Base-by-base conservation (phyloP, 2,888 invertebrate genomes). In the Clunio marinus region DNA sequence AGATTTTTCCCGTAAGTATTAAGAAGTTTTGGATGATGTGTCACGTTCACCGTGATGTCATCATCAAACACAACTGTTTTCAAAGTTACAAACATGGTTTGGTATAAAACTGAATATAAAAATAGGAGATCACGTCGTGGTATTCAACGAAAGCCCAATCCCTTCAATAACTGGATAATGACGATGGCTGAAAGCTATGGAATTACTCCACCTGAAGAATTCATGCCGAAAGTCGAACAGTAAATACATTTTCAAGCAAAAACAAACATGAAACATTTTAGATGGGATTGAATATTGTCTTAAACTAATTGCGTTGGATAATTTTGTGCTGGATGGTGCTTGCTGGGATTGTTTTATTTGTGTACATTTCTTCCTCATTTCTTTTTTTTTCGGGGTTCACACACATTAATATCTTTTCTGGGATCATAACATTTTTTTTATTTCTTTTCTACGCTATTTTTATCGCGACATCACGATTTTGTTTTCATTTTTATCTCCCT, bases 51-150 rank as follows among this genome's bases (percentile, higher is more conserved):
- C n/a, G n/a, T 13, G 35, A 13, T 32, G 35, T 32, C 35, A 13
- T 32, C 35, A 32, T 13, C 13, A 32, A 32, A n/a, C 7, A 32
- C 5, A 82, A 72, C 80, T 87, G 70, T 82, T 84, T 72, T 82
- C 83, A 71, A 83, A 81, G 70, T 82, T 32, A 7, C 45, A n/a
- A n/a, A 45, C 45, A n/a, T 7, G 15, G 15, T 41, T n/a, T 51
- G 3, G 17, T 8, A 51, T 15, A 17, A 20, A 51, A 51, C 51
- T 51, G 2, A 5, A 10, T 51, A 17, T 15, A 17, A 20, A 15
- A 22, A 3, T 57, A 57, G 57, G 57, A n/a, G 57, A 27, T 57
- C 57, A n/a, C 5, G 13, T 3, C 25, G n/a, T 27, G 57, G 20
- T 13, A 57, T 25, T 17, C 3, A 15, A 17, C 7, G 4, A 17